phyloP scores from a whole-genome alignment of 2,113 vertebrate species.

The Myotis lucifugus region DNA sequence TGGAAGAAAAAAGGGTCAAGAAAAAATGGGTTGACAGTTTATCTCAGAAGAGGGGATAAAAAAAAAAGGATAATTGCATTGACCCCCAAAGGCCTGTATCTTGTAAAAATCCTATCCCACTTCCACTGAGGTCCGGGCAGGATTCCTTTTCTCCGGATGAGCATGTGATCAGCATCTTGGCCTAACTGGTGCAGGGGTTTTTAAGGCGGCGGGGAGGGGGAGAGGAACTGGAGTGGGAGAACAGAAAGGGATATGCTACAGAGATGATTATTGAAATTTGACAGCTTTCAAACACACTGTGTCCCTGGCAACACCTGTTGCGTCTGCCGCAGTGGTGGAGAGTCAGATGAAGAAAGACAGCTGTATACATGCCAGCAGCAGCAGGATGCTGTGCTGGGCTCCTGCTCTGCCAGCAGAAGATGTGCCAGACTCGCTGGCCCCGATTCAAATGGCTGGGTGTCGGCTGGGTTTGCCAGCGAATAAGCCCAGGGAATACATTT shows the following conservation, averaged over 20 bases:
- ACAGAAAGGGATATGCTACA: constrained; percentile 76
- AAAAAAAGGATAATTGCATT: background rate
- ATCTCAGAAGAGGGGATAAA: background rate
- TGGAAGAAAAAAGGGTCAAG: background rate
- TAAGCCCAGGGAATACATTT: constrained; percentile 82
- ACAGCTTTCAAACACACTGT: constrained; percentile 85
- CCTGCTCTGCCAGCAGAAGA: constrained; percentile 84
- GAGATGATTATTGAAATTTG: constrained; percentile 83
- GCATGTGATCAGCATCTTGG: constrained; percentile 64
- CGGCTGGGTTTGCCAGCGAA: constrained; percentile 83
- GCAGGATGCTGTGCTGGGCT: constrained; percentile 85
- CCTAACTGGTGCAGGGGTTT: constrained; percentile 49
- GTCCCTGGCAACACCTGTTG: constrained; percentile 90
- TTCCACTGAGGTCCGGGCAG: background rate
- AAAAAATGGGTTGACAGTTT: background rate
- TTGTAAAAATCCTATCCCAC: background rate
- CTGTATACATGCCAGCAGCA: constrained; percentile 86
- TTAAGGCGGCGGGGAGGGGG: background rate
- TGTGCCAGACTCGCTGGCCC: constrained; percentile 87
- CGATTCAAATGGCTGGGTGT: constrained; percentile 88
- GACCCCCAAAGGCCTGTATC: background rate
- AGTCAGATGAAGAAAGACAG: constrained; percentile 87
- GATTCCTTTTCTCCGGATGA: constrained; percentile 68
- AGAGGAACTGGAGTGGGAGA: constrained; percentile 14
- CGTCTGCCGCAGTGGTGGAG: constrained; percentile 79